phyloP scores from a whole-genome alignment of 2,113 vertebrate species.

The Calyptomena viridis region DNA sequence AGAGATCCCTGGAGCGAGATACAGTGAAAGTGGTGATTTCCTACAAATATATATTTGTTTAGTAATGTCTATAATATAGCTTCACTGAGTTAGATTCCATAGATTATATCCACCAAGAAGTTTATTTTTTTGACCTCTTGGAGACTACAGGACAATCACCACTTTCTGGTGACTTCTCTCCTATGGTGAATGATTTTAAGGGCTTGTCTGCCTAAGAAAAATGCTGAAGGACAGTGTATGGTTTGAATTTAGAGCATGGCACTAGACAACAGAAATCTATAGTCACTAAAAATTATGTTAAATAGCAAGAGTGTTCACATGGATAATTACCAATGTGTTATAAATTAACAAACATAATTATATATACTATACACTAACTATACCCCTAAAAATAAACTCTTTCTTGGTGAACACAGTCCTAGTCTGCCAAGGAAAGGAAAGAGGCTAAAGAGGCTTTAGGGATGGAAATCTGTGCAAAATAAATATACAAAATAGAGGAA shows the following conservation, averaged over 20 bases:
- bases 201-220: not conserved
- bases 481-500: not conserved
- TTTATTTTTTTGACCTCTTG: not conserved
- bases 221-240: not conserved
- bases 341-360: not conserved
- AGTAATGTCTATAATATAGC: not conserved
- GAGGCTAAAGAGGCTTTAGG: not conserved
- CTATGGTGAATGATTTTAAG: not conserved
- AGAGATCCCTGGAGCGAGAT: not conserved
- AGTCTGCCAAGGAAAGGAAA: not conserved
- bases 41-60: not conserved
- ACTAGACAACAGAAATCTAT: not conserved
- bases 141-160: rapidly evolving
- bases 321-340: not conserved
- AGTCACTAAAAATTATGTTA: not conserved
- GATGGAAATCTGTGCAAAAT: not conserved
- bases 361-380: not conserved
- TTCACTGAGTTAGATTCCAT: not conserved
- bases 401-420: not conserved
- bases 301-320: rapidly evolving
- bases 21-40: not conserved
- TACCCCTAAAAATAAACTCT: too few relatives aligned
- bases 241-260: not conserved
- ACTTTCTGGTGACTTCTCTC: not conserved
- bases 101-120: not conserved